Percentiles rank a stretch among this genome's conserved stretches.
These are phyloP conservation scores for Psittacula derbiana DNA, from an alignment of 2,797 vertebrate species.

Conservation along the genomic window DNA sequence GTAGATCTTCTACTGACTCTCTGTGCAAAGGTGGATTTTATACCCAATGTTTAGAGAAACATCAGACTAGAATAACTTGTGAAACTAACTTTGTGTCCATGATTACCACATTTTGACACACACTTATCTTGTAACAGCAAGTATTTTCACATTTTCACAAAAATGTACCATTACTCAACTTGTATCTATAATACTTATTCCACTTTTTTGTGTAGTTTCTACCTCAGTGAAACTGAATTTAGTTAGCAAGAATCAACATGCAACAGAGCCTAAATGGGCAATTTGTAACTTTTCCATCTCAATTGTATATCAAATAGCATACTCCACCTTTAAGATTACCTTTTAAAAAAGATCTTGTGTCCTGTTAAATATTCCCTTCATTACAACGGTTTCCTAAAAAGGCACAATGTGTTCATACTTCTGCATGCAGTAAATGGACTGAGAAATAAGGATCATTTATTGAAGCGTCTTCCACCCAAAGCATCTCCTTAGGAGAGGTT, in stretches of 20 bases:
- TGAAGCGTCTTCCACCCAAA: conserved; percentile 62
- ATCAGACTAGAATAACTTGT: neutral
- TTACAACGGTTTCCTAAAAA: conserved; percentile 61
- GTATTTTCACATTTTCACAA: conserved; percentile 39
- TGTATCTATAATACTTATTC: neutral
- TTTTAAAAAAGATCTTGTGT: conserved; percentile 35
- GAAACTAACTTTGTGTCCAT: neutral
- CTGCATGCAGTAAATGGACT: conserved; percentile 77
- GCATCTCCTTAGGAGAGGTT: conserved; percentile 66
- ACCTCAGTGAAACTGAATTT: neutral
- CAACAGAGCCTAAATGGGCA: conserved; percentile 14
- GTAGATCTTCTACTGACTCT: neutral
- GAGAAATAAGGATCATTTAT: conserved; percentile 59
- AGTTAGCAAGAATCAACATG: conserved; percentile 37
- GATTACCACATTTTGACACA: conserved; percentile 18
- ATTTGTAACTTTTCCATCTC: neutral
- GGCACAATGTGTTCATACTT: conserved; percentile 75
- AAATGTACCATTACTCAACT: conserved; percentile 39
- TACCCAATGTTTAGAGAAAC: neutral
- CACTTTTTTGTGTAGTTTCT: conserved; percentile 1
- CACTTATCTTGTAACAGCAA: conserved; percentile 45
- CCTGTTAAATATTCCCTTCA: conserved; percentile 57
- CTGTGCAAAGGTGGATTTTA: conserved; percentile 21
- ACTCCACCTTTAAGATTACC: neutral
- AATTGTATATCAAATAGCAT: neutral